Base-by-base conservation (phyloP, 2,888 invertebrate genomes). In the Malthinus flaveolus region DNA sequence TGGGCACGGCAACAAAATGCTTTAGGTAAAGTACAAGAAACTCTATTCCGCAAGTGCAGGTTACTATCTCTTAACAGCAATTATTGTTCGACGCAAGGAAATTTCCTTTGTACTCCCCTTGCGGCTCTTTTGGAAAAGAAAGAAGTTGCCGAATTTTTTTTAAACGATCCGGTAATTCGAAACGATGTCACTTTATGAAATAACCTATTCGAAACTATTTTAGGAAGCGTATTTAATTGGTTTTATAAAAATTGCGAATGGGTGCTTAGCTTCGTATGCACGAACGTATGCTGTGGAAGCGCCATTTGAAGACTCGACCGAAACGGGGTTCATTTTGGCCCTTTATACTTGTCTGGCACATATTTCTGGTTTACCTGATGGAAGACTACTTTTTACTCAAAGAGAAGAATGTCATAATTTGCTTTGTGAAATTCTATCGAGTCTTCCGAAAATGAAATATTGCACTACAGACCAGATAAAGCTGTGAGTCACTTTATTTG, bases 1-100 rank as follows among this genome's bases (percentile, higher is more conserved):
- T 60, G 60, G 60, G 33, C 8, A 5, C 36, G 45, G 10, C 60
- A 60, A 12, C 60, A 60, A 34, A 39, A 60, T 1, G 23, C 23
- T 0, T 32, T 60, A n/a, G 60, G 51, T 2, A 48, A 49, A 10
- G 15, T 60, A 7, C 60, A 60, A 45, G 56, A 56, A 2, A n/a
- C 4, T 31, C 37, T 50, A 9, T 47, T 15, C 13, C 31, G 37
- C 12, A 60, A 60, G 31, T 34, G 31, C 34, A 15, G 48, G 1
- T 8, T 49, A 10, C 8, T 60, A 32, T 32, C 52, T 0, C 36
- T 56, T n/a, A 55, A 60, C 15, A 49, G 51, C 31, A 45, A 23
- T 36, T 60, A 56, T 11, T 56, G 37, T 35, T 60, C 60, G 0
- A 7, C 45, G 5, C 60, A 60, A 49, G 60, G 60, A 3, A 48